These are phyloP conservation scores for Atractosteus spatula DNA, from an alignment of 2,113 vertebrate species.

Conservation along the genomic window DNA sequence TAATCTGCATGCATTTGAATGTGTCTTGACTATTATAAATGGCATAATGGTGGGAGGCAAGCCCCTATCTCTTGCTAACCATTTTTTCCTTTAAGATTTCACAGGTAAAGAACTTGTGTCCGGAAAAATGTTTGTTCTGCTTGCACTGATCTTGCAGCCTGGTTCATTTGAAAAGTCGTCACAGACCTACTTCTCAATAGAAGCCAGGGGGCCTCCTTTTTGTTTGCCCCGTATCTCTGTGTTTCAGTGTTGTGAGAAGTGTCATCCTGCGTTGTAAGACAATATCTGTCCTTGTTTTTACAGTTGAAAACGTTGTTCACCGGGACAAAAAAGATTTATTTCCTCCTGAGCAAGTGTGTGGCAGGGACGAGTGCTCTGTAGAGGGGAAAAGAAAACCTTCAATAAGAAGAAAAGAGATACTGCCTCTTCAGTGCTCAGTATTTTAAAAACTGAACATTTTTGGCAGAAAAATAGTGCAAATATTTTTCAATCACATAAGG, in stretches of 20 bases:
- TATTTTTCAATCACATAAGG: no score
- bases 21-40: background rate
- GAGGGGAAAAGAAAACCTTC: no score
- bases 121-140: background rate
- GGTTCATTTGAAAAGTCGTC: conserved; percentile 19
- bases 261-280: background rate
- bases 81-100: conserved; percentile 1
- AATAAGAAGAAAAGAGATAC: no score
- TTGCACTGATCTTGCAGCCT: conserved; percentile 3
- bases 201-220: conserved; percentile 1
- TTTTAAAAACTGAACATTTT: no score
- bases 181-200: conserved; percentile 6
- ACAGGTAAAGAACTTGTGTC: background rate
- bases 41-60: background rate
- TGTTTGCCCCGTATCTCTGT: background rate
- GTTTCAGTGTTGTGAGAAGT: conserved; percentile 14
- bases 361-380: no score
- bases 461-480: no score
- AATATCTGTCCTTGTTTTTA: conserved; percentile 1
- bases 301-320: conserved; percentile 1
- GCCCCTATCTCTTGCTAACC: conserved; percentile 18
- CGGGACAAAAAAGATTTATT: background rate
- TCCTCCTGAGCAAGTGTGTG: no score
- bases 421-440: no score
- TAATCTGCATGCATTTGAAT: background rate